Percentiles rank a stretch among this genome's conserved stretches.
These are phyloP conservation scores for Drosophila chauvacae DNA, from an alignment of 1,140 invertebrate genomes.

Conservation along the genomic window DNA sequence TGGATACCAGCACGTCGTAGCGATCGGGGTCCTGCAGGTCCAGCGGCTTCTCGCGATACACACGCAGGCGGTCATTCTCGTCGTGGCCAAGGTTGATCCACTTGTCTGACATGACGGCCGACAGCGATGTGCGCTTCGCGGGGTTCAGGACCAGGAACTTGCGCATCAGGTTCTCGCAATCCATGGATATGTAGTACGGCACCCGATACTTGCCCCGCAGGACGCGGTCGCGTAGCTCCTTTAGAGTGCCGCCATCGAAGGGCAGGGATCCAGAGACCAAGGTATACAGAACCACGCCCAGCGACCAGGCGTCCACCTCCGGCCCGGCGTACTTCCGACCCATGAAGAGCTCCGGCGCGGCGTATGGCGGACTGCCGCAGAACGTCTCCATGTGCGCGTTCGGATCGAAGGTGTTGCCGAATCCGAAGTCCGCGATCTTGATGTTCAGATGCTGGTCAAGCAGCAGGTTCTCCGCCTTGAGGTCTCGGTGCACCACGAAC, in stretches of 20 bases:
- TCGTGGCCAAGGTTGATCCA: slow-evolving; percentile 99
- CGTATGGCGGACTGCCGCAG: slow-evolving; percentile 99
- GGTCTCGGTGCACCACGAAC: slow-evolving; percentile 98
- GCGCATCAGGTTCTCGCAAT: slow-evolving; percentile 99
- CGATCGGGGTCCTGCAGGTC: slow-evolving; percentile 59
- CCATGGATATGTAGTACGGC: slow-evolving; percentile 99
- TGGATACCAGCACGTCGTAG: slow-evolving; percentile 93
- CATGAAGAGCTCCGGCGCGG: slow-evolving; percentile 99
- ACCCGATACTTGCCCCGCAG: slow-evolving; percentile 99
- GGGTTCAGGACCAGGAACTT: slow-evolving; percentile 99
- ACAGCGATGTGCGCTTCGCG: slow-evolving; percentile 97
- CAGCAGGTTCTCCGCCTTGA: slow-evolving; percentile 98
- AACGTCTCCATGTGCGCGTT: slow-evolving; percentile 99
- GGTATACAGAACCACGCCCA: slow-evolving; percentile 99
- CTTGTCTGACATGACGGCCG: slow-evolving; percentile 98
- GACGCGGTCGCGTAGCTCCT: slow-evolving; percentile 98
- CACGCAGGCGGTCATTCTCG: slow-evolving; percentile 97
- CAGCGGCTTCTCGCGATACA: slow-evolving; percentile 91
- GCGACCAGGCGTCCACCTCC: slow-evolving; percentile 99
- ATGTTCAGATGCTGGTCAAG: slow-evolving; percentile 99
- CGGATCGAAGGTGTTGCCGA: slow-evolving; percentile 99
- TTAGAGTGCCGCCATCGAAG: slow-evolving; percentile 99
- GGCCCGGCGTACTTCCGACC: slow-evolving; percentile 99
- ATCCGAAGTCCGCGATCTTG: slow-evolving; percentile 99
- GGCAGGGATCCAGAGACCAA: slow-evolving; percentile 99